phyloP scores from a whole-genome alignment of 2,113 vertebrate species.

The Himantopus leucocephalus region DNA sequence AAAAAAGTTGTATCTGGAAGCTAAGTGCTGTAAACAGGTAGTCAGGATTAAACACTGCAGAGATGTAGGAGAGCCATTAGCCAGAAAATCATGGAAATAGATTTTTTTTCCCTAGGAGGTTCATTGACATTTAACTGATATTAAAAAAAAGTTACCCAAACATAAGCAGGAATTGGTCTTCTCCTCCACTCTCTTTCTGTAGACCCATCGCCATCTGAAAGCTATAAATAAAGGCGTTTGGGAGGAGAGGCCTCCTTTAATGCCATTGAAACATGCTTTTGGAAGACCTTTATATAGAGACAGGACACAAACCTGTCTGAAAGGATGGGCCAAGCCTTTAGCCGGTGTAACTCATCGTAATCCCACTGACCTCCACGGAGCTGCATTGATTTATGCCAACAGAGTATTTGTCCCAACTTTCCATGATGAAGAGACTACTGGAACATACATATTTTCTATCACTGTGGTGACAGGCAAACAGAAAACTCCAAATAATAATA shows the following conservation, averaged over 20 bases:
- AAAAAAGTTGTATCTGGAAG: background rate
- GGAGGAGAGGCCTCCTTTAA: background rate
- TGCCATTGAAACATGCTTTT: background rate
- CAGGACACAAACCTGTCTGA: background rate
- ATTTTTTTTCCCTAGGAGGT: background rate
- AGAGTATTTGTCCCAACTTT: background rate
- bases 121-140: background rate
- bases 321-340: background rate
- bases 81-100: background rate
- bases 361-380: background rate
- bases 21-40: background rate
- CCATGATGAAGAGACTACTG: background rate
- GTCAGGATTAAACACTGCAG: background rate
- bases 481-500: background rate
- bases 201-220: background rate
- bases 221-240: slow-evolving; percentile 31
- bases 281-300: background rate
- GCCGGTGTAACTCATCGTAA: background rate
- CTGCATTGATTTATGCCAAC: background rate
- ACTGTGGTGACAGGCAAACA: background rate
- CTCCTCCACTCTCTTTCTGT: background rate
- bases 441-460: background rate
- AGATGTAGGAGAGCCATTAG: background rate
- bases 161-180: background rate
- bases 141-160: background rate